Base-by-base conservation (phyloP, 1,140 invertebrate genomes). In the Scaptomyza graminum region DNA sequence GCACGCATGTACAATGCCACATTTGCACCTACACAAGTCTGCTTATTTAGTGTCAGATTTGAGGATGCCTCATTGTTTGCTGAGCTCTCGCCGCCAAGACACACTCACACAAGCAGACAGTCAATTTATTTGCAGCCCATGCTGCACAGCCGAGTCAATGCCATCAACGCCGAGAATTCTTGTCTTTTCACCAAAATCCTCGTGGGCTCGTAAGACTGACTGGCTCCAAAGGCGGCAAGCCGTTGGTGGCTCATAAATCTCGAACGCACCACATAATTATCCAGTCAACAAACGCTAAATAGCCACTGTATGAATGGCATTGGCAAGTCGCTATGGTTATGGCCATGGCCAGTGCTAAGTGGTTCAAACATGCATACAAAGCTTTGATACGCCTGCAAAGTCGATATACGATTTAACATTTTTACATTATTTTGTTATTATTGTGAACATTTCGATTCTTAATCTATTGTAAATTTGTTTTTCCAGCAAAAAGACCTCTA, bases 61-160 rank as follows among this genome's bases (percentile, higher is more conserved):
- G 37, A 31, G 39, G 28, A 31, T 16, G 18, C 51, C 47, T 51
- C 66, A 74, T 81, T 87, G 78, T 85, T 87, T 87, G 70, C 82
- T 68, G 70, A 61, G 67, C 70, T 74, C 39, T 51, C 41, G 60
- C 62, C 60, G 37, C 28, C 12, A 41, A 34, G 6, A 34, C 31
- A 28, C 28, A 5, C 28, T 0, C 28, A 28, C 28, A 28, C 72
- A 64, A n/a, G n/a, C 67, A 88, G 84, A 65, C 75, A 87, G 83
- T 87, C 83, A 88, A 88, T 87, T 88, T 83, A 88, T 87, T 88
- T 87, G 79, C 75, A 83, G 66, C 67, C 82, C 83, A 88, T 88
- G 70, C 82, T 78, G 63, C 60, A 61, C 13, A 69, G 49, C 52
- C 31, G 31, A 34, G 0, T 34, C 69, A 44, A 55, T 56, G 28